Percentiles rank a stretch among this genome's conserved stretches.
Evolutionary conservation across 2,113 vertebrate species (phyloP).

Genomic region (Gnathonemus echidnorhynchus): DNA sequence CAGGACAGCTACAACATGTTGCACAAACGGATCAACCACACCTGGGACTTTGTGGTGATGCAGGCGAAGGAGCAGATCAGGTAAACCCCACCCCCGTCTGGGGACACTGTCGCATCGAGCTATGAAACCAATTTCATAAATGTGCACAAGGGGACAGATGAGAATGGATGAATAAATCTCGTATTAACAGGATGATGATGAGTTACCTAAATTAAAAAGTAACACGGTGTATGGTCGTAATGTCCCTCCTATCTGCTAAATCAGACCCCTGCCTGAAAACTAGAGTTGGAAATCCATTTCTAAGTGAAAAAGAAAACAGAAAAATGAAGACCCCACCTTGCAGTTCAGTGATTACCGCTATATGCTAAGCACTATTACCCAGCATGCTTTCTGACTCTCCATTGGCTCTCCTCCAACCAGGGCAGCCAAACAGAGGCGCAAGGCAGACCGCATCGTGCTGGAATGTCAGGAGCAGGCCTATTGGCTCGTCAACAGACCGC

Average conservation of each 20-base stretch:
- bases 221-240: background rate
- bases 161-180: background rate
- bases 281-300: background rate
- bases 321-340: background rate
- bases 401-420: slow-evolving; percentile 47
- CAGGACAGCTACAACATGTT: slow-evolving; percentile 80
- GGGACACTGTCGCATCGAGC: background rate
- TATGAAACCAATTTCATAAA: background rate
- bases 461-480: slow-evolving; percentile 88
- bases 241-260: background rate
- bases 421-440: slow-evolving; percentile 81
- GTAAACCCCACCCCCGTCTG: slow-evolving; percentile 48
- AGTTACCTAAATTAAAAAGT: background rate
- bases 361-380: background rate
- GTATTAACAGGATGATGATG: background rate
- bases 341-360: background rate
- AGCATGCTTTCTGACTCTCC: background rate
- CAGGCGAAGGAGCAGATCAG: slow-evolving; percentile 90
- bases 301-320: background rate
- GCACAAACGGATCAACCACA: slow-evolving; percentile 83
- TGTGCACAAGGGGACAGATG: background rate
- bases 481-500: slow-evolving; percentile 89
- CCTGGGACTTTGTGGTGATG: slow-evolving; percentile 93
- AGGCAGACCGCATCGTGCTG: slow-evolving; percentile 84
- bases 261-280: background rate